Conservation (phyloP, 1,140 invertebrate species). For the Teleopsis dalmanni region DNA sequence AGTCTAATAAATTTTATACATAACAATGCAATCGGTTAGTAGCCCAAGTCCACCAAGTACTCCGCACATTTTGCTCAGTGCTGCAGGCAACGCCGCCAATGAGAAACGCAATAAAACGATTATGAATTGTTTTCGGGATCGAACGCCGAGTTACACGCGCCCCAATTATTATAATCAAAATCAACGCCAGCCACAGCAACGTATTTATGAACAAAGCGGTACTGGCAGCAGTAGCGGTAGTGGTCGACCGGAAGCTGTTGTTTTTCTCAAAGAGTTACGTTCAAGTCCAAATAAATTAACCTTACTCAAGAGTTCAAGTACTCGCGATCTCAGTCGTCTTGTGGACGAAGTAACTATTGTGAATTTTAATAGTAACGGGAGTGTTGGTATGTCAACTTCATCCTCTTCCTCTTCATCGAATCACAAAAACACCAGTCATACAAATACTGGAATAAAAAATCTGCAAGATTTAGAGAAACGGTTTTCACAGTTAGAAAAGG, state of each 20-base stretch:
- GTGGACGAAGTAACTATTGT: background rate
- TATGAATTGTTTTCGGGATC: slow-evolving; percentile 41
- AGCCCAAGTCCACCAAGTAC: slow-evolving; percentile 10
- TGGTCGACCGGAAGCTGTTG: slow-evolving; percentile 24
- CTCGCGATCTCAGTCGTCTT: slow-evolving; percentile 13
- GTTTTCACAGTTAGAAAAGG: slow-evolving; percentile 20
- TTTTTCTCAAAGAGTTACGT: slow-evolving; percentile 28
- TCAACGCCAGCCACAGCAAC: background rate
- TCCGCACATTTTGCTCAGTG: slow-evolving; percentile 11
- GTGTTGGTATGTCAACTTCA: slow-evolving; percentile 13
- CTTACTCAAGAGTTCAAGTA: slow-evolving; percentile 33
- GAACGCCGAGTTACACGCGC: slow-evolving; percentile 20
- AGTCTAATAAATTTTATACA: too few species aligned
- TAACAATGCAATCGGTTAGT: too few species aligned
- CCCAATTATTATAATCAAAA: slow-evolving; percentile 17
- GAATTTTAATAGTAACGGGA: slow-evolving; percentile 10
- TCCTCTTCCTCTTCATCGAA: background rate
- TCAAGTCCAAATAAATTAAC: slow-evolving; percentile 30
- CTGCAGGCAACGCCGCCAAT: slow-evolving; percentile 7
- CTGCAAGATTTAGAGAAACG: slow-evolving; percentile 29
- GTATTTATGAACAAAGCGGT: background rate
- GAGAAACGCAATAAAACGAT: slow-evolving; percentile 22
- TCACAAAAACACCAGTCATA: slow-evolving; percentile 7
- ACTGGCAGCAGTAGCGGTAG: slow-evolving; percentile 7
- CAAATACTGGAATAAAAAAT: slow-evolving; percentile 16